phyloP scores from a whole-genome alignment of 2,888 invertebrate species.

The Limnephilus auricula region DNA sequence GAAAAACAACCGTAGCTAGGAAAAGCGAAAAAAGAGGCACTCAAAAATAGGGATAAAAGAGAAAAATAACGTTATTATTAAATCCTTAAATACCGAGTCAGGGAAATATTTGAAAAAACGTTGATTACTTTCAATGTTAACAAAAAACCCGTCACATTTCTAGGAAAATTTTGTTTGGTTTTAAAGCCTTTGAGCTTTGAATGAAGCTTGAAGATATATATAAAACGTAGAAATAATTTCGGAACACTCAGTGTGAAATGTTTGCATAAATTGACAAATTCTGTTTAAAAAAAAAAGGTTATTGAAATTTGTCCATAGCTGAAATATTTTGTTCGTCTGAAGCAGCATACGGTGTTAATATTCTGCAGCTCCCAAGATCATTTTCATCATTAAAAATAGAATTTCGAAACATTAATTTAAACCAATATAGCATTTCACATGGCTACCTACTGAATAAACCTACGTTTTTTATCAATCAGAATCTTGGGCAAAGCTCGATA shows the following conservation, averaged over 20 bases:
- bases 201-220: neutral
- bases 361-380: too few species aligned
- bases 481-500: too few species aligned
- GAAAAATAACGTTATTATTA: neutral
- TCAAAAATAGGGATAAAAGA: neutral
- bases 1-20: neutral
- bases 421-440: too few species aligned
- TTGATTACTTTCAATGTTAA: neutral
- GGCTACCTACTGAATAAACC: too few species aligned
- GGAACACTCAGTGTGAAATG: neutral
- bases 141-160: neutral
- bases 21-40: neutral
- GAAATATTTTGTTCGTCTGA: too few species aligned
- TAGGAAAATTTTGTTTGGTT: too few species aligned
- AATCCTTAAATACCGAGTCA: neutral
- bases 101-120: neutral
- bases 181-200: neutral
- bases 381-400: too few species aligned
- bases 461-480: too few species aligned
- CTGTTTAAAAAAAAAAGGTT: too few species aligned
- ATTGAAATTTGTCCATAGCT: too few species aligned
- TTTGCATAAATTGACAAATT: neutral
- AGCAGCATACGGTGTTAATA: too few species aligned
- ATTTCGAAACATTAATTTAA: too few species aligned
- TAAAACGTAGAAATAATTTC: neutral